phyloP scores from a whole-genome alignment of 2,888 invertebrate species.

The Cephus nigrinus region DNA sequence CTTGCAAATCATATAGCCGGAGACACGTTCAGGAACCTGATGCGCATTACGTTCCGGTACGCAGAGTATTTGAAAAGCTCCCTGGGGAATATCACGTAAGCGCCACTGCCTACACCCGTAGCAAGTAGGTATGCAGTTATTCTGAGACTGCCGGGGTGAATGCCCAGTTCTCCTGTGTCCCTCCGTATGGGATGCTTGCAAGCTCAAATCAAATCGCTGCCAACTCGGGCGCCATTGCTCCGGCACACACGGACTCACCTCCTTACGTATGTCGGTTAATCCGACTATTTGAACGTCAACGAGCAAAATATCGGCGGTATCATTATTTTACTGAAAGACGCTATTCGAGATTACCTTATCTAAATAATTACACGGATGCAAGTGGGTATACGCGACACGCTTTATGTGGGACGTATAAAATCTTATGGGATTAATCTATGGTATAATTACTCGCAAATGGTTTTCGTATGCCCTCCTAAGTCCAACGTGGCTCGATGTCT shows the following conservation, averaged over 20 bases:
- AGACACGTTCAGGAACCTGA: background rate
- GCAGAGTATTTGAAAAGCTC: constrained; percentile 9
- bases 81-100: constrained; percentile 32
- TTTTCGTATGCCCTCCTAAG: background rate
- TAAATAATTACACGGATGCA: background rate
- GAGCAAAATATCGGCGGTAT: background rate
- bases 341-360: background rate
- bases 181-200: background rate
- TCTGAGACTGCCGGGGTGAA: constrained; percentile 61
- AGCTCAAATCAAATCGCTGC: constrained; percentile 10
- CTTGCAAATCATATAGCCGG: background rate
- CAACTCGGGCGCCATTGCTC: background rate
- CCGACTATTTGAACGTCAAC: background rate
- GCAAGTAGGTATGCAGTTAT: constrained; percentile 60
- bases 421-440: background rate
- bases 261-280: background rate
- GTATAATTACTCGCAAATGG: background rate
- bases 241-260: background rate
- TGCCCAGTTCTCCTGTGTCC: constrained; percentile 42
- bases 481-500: no score
- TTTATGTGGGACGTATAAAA: background rate
- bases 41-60: background rate
- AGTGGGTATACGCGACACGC: background rate
- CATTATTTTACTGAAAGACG: background rate
- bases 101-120: constrained; percentile 48